Percentiles rank a stretch among this genome's conserved stretches.
These are phyloP conservation scores for Heliothis virescens DNA, from an alignment of 1,140 invertebrate species.

Conservation along the genomic window DNA sequence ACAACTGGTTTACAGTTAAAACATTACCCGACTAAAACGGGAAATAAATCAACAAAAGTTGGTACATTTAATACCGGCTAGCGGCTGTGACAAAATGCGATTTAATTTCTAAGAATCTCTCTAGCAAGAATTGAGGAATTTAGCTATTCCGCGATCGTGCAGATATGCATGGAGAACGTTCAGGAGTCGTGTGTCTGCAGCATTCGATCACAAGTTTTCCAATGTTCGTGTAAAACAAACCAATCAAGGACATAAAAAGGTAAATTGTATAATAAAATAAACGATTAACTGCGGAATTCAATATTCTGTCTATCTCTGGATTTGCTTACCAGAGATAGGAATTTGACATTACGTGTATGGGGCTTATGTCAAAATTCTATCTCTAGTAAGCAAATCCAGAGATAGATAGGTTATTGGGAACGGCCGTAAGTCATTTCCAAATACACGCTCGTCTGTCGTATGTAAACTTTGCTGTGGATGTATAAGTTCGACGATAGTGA, in stretches of 20 bases:
- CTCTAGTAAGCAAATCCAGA: no score
- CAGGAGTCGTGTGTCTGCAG: neutral
- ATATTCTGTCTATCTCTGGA: no score
- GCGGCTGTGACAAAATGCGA: neutral
- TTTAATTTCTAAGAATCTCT: constrained; percentile 19
- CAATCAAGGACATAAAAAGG: neutral
- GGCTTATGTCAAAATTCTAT: no score
- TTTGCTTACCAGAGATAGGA: no score
- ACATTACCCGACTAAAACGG: neutral
- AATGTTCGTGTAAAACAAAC: neutral
- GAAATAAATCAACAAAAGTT: neutral
- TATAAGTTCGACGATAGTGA: constrained; percentile 19
- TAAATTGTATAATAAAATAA: neutral
- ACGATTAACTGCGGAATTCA: no score
- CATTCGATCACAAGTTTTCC: neutral
- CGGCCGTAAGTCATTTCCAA: constrained; percentile 2
- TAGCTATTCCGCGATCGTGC: neutral
- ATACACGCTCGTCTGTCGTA: neutral
- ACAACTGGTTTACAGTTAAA: neutral
- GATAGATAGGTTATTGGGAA: no score
- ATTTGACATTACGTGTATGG: no score
- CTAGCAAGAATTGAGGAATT: neutral
- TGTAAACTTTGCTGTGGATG: neutral
- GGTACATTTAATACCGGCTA: neutral
- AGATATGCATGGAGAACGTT: neutral